These are phyloP conservation scores for Neodiprion lecontei DNA, from an alignment of 1,140 invertebrate genomes.

Conservation along the genomic window DNA sequence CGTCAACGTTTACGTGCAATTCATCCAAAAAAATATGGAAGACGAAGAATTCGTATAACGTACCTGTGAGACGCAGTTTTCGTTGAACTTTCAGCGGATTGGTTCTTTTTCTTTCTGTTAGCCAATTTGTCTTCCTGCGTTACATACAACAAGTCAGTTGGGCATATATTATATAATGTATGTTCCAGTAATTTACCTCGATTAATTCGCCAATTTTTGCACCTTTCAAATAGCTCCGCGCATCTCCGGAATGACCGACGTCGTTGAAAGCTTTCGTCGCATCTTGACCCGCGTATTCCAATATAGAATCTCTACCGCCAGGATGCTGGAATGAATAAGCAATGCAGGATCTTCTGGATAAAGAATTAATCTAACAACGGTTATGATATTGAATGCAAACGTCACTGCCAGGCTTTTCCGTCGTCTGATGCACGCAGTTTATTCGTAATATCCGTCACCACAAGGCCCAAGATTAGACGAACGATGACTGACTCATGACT, in stretches of 20 bases:
- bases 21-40: no score
- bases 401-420: no score
- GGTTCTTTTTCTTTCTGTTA: slow-evolving; percentile 22
- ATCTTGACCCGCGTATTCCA: slow-evolving; percentile 71
- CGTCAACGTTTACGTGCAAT: no score
- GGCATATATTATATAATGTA: background rate
- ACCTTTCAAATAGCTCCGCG: slow-evolving; percentile 63
- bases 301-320: slow-evolving; percentile 67
- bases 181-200: slow-evolving; percentile 51
- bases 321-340: slow-evolving; percentile 66
- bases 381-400: no score
- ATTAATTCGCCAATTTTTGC: slow-evolving; percentile 71
- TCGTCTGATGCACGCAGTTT: no score
- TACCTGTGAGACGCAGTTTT: background rate
- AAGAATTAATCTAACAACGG: no score
- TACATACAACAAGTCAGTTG: slow-evolving; percentile 7
- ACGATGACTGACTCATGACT: no score
- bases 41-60: background rate
- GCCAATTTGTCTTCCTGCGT: slow-evolving; percentile 31
- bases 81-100: background rate
- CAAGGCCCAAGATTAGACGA: no score
- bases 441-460: no score
- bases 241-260: slow-evolving; percentile 70
- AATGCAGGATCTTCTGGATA: background rate
- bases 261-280: slow-evolving; percentile 69